These are phyloP conservation scores for Lithobates pipiens DNA, from an alignment of 2,797 vertebrate species.

Conservation along the genomic window DNA sequence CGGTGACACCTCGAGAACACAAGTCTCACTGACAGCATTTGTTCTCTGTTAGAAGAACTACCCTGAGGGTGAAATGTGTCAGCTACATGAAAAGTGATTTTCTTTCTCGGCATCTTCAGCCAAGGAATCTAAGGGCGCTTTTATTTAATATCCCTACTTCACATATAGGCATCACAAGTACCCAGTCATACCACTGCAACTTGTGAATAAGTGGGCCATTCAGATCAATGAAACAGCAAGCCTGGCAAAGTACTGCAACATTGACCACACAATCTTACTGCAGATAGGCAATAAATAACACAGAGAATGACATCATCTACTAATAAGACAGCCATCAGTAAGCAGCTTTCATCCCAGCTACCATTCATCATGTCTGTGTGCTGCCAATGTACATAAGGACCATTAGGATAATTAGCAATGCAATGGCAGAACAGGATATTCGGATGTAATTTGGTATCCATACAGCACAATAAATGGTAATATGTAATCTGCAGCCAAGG, in stretches of 20 bases:
- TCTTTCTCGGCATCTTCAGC: background rate
- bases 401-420: background rate
- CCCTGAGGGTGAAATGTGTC: conserved; percentile 40
- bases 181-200: background rate
- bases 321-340: background rate
- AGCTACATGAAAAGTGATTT: conserved; percentile 34
- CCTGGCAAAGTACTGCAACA: background rate
- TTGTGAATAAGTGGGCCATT: background rate
- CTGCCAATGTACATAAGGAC: conserved; percentile 11
- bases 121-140: background rate
- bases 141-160: background rate
- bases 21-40: conserved; percentile 26
- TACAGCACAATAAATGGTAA: background rate
- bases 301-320: background rate
- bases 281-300: background rate
- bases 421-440: background rate
- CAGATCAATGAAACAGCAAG: background rate
- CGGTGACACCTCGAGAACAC: conserved; percentile 18
- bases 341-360: background rate
- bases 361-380: background rate
- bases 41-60: conserved; percentile 42
- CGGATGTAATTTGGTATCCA: background rate
- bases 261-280: background rate
- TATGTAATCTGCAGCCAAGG: no score
- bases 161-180: background rate